Conservation (phyloP, 2,113 vertebrate genomes). For the Hemibagrus wyckioides region DNA sequence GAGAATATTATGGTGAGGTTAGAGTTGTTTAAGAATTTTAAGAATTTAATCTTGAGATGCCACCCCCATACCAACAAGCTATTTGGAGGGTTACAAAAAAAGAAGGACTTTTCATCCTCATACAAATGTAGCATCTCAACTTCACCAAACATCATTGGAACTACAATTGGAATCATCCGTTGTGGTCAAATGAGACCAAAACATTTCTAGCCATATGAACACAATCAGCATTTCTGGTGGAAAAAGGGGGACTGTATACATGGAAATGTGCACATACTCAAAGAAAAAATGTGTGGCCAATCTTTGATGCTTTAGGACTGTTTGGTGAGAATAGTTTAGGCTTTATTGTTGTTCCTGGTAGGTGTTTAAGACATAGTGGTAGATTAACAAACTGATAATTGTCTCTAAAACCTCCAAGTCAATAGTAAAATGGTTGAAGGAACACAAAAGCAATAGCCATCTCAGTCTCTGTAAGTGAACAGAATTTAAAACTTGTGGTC, state of each 20-base stretch:
- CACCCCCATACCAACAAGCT: background rate
- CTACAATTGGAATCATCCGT: constrained; percentile 13
- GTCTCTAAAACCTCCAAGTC: background rate
- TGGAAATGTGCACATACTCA: background rate
- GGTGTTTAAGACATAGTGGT: background rate
- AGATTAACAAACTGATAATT: background rate
- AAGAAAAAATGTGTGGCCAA: background rate
- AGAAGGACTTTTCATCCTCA: background rate
- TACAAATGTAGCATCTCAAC: background rate
- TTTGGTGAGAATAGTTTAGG: background rate
- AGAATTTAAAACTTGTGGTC: background rate
- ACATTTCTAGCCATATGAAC: constrained; percentile 7
- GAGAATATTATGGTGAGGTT: background rate
- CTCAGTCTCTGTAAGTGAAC: background rate
- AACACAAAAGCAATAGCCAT: background rate
- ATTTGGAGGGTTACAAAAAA: background rate
- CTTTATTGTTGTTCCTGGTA: background rate
- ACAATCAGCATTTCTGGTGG: background rate
- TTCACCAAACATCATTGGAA: background rate
- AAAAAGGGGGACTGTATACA: background rate
- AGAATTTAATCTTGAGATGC: background rate
- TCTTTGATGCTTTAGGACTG: background rate
- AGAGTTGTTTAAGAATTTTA: background rate
- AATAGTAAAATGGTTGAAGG: background rate
- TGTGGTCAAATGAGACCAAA: constrained; percentile 19